phyloP scores from a whole-genome alignment of 2,113 vertebrate genomes.

The Lamprotornis superbus region DNA sequence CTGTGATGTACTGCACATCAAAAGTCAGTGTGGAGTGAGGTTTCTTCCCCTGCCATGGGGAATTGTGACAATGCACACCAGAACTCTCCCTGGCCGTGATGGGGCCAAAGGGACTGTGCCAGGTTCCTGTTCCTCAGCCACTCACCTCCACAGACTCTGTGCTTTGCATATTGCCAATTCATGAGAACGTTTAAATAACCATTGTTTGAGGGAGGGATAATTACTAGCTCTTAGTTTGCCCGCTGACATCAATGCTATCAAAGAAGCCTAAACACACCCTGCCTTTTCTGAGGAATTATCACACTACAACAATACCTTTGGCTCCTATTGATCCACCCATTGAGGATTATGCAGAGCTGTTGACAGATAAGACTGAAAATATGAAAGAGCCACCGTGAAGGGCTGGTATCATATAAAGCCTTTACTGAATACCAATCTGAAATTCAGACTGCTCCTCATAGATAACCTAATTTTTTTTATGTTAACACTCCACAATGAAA shows the following conservation, averaged over 20 bases:
- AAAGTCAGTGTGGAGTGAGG: neutral
- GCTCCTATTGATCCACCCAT: neutral
- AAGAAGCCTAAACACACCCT: neutral
- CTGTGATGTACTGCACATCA: rapidly evolving
- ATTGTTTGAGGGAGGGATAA: neutral
- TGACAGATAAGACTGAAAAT: conserved; percentile 50
- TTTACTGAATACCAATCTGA: conserved; percentile 45
- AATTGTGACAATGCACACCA: rapidly evolving
- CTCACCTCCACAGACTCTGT: rapidly evolving
- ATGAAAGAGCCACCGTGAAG: conserved; percentile 2
- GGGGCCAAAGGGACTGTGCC: rapidly evolving
- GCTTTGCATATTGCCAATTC: neutral
- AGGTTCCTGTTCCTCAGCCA: rapidly evolving
- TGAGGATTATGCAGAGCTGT: conserved; percentile 31
- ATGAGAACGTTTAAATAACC: neutral
- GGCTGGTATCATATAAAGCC: neutral
- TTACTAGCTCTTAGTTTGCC: conserved; percentile 4
- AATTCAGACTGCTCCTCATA: conserved; percentile 8
- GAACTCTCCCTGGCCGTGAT: rapidly evolving
- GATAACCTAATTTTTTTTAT: conserved; percentile 51
- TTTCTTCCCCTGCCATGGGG: neutral
- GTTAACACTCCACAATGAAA: conserved; percentile 36
- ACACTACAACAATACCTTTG: neutral
- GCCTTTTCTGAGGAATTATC: conserved; percentile 21
- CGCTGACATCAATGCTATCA: neutral